A percentile compares a stretch with the other conserved stretches of the same genome.
These are phyloP conservation scores for Rutilus rutilus DNA, from an alignment of 2,113 vertebrate species.

Conservation along the genomic window DNA sequence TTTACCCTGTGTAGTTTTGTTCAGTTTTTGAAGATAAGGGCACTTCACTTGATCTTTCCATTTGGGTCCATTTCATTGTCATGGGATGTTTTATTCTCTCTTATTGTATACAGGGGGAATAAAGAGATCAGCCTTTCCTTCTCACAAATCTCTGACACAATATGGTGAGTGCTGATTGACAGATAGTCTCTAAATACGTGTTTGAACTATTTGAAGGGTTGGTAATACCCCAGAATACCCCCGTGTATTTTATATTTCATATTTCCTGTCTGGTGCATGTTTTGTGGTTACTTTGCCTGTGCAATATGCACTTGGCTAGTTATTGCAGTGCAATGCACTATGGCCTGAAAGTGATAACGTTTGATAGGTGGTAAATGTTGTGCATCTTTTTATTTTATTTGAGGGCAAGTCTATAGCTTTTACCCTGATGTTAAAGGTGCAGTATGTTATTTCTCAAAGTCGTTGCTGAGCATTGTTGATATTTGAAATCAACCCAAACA, in stretches of 20 bases:
- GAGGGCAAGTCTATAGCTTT: not conserved
- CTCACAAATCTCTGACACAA: constrained; percentile 45
- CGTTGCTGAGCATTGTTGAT: too few relatives aligned
- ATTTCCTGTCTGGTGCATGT: not conserved
- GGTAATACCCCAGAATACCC: not conserved
- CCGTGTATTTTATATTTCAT: not conserved
- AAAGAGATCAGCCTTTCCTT: constrained; percentile 68
- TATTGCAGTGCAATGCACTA: not conserved
- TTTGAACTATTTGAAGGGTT: not conserved
- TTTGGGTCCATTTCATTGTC: not conserved
- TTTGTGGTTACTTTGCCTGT: constrained; percentile 6
- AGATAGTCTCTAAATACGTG: not conserved
- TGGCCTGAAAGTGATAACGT: not conserved
- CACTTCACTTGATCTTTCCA: not conserved
- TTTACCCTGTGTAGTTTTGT: not conserved
- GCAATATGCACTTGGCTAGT: not conserved
- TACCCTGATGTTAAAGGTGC: not conserved
- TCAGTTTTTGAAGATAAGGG: not conserved
- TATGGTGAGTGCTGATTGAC: constrained; percentile 57
- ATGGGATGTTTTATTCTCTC: not conserved
- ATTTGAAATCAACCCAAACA: too few relatives aligned
- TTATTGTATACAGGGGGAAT: constrained; percentile 60
- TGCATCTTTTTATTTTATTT: not conserved
- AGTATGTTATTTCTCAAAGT: too few relatives aligned
- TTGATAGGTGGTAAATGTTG: not conserved